A percentile compares a stretch with the other conserved stretches of the same genome.
phyloP scores from a whole-genome alignment of 2,113 vertebrate species.

The Misgurnus mizolepis region DNA sequence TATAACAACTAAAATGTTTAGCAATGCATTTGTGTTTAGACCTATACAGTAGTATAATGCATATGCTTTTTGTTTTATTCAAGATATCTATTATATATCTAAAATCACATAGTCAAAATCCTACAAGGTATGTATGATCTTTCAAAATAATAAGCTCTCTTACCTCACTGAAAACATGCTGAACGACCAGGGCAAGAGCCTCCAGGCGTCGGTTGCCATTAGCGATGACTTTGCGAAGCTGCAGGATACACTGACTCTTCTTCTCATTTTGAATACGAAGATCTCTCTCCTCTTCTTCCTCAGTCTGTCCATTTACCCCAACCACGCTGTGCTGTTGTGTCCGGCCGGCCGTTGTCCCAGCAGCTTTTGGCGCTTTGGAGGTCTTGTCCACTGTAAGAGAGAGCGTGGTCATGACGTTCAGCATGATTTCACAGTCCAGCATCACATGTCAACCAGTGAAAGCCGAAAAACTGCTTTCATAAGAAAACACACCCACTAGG shows the following conservation, averaged over 20 bases:
- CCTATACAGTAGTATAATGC: too few relatives aligned
- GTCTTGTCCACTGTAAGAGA: conserved; percentile 56
- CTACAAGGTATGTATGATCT: too few relatives aligned
- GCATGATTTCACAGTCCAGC: conserved; percentile 28
- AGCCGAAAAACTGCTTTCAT: background rate
- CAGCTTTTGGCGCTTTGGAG: conserved; percentile 23
- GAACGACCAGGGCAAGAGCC: conserved; percentile 54
- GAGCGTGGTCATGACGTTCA: conserved; percentile 8
- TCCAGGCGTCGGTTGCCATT: conserved; percentile 52
- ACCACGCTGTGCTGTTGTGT: background rate
- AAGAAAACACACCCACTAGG: background rate
- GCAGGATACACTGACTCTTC: conserved; percentile 48
- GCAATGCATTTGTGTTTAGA: too few relatives aligned
- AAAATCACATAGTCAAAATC: too few relatives aligned
- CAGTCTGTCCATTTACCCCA: background rate
- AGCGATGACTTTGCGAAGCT: conserved; percentile 48
- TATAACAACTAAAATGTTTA: too few relatives aligned
- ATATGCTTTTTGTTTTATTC: too few relatives aligned
- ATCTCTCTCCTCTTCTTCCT: conserved; percentile 44
- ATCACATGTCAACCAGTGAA: background rate
- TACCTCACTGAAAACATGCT: conserved; percentile 56
- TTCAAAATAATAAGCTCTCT: background rate
- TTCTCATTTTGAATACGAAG: conserved; percentile 44
- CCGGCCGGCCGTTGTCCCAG: background rate
- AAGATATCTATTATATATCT: too few relatives aligned